These are phyloP conservation scores for Elachura formosa DNA, from an alignment of 2,113 vertebrate species.

Conservation along the genomic window DNA sequence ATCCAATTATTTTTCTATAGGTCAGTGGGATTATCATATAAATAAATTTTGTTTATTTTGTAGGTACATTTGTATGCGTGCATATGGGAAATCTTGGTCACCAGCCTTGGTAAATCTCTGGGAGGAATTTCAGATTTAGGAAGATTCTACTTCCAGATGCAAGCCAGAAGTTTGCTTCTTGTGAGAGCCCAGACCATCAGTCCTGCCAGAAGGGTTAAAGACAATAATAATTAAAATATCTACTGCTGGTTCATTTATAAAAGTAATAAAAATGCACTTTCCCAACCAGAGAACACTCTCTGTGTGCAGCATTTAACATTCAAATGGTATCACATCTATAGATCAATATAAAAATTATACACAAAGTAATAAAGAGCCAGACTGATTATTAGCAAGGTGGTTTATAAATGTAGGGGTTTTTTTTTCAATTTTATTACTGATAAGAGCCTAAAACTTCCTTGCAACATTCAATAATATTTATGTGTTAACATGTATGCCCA, in stretches of 20 bases:
- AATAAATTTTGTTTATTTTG: not conserved
- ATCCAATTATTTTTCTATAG: not conserved
- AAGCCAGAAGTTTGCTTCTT: not conserved
- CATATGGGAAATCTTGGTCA: not conserved
- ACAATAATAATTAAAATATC: not conserved
- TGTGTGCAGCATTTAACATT: not conserved
- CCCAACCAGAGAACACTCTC: not conserved
- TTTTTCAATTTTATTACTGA: not conserved
- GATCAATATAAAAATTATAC: not conserved
- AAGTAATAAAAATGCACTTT: not conserved
- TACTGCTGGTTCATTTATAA: not conserved
- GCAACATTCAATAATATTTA: not conserved
- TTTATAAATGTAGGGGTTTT: not conserved
- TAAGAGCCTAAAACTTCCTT: not conserved
- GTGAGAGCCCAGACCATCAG: not conserved
- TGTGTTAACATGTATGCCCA: not conserved
- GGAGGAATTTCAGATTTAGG: not conserved
- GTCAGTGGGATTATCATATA: no score
- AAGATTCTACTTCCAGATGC: not conserved
- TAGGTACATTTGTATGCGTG: no score
- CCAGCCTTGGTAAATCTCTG: not conserved
- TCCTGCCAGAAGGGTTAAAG: not conserved
- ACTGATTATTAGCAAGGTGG: not conserved
- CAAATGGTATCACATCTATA: not conserved
- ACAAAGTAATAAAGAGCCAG: not conserved